A percentile compares a stretch with the other conserved stretches of the same genome.
Conservation (phyloP, 2,113 vertebrate genomes). For the Leptodactylus fuscus region DNA sequence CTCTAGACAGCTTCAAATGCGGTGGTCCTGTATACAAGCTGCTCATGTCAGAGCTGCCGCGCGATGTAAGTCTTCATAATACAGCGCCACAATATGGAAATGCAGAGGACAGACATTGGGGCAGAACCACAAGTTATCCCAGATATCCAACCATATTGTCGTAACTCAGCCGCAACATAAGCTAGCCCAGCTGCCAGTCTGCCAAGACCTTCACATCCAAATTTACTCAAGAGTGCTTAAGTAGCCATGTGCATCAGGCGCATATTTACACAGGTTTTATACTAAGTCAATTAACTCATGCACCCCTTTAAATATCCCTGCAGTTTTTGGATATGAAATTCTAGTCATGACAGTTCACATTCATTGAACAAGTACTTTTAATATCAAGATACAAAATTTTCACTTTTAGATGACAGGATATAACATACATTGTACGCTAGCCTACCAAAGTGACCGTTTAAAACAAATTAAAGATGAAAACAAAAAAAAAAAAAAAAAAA, state of each 20-base stretch:
- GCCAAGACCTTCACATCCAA: neutral
- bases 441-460: conserved; percentile 75
- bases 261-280: neutral
- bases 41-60: neutral
- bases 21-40: neutral
- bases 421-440: conserved; percentile 78
- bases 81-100: neutral
- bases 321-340: neutral
- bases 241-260: neutral
- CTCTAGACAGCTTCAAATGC: neutral
- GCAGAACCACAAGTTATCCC: neutral
- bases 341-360: conserved; percentile 72
- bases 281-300: neutral
- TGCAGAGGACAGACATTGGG: neutral
- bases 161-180: neutral
- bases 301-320: neutral
- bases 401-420: conserved; percentile 77
- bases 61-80: neutral
- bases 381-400: conserved; percentile 83
- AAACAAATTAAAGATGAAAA: conserved; percentile 80
- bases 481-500: conserved; percentile 42
- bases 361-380: conserved; percentile 80
- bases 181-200: neutral
- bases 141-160: neutral
- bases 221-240: neutral